Evolutionary conservation across 2,113 vertebrate species (phyloP).

Genomic region (Balaeniceps rex): DNA sequence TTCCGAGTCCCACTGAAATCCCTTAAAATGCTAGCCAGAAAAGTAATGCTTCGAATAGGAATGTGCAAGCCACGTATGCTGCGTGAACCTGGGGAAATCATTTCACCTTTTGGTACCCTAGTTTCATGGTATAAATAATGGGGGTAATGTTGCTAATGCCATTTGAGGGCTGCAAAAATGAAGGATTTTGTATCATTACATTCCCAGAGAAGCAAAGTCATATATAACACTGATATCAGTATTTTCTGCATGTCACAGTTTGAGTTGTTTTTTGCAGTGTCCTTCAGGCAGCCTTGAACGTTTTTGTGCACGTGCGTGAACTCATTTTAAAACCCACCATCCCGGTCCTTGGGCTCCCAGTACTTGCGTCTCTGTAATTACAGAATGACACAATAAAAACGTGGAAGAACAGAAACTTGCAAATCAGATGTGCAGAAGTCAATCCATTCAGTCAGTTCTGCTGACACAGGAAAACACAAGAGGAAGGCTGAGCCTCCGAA

Average conservation of each 20-base stretch:
- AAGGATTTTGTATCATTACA: background rate
- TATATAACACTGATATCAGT: background rate
- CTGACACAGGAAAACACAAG: background rate
- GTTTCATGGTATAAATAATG: background rate
- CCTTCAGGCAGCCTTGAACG: slow-evolving; percentile 12
- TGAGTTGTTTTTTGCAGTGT: background rate
- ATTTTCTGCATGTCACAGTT: background rate
- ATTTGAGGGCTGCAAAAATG: background rate
- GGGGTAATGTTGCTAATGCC: background rate
- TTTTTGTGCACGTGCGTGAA: background rate
- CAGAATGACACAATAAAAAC: background rate
- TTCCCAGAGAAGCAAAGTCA: background rate
- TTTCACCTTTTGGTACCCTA: background rate
- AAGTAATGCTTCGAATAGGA: background rate
- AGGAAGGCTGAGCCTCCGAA: background rate
- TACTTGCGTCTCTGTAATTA: background rate
- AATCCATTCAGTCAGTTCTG: slow-evolving; percentile 15
- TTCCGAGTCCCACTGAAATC: background rate
- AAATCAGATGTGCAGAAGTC: slow-evolving; percentile 2
- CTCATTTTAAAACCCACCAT: background rate
- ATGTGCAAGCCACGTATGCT: background rate
- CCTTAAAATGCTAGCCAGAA: background rate
- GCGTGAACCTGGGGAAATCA: background rate
- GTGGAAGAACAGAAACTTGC: background rate
- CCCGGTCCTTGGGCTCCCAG: background rate